Percentiles rank a stretch among this genome's conserved stretches.
These are phyloP conservation scores for Trichogramma pretiosum DNA, from an alignment of 1,140 invertebrate genomes.

Conservation along the genomic window DNA sequence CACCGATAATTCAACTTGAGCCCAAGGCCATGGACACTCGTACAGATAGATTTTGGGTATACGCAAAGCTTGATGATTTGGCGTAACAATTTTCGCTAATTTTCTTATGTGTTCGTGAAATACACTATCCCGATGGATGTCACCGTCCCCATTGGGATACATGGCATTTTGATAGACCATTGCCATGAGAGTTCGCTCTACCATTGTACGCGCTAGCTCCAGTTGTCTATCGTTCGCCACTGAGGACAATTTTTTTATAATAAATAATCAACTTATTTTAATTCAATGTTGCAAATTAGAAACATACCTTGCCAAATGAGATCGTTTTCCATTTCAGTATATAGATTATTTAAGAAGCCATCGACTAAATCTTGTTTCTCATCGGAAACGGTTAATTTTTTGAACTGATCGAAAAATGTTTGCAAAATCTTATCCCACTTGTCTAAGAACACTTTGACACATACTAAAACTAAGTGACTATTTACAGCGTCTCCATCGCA, in stretches of 20 bases:
- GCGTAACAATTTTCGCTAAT: constrained; percentile 68
- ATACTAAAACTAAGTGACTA: constrained; percentile 69
- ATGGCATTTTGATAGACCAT: constrained; percentile 86
- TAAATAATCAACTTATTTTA: not conserved
- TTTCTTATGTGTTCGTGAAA: constrained; percentile 83
- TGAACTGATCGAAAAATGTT: constrained; percentile 70
- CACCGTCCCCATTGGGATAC: constrained; percentile 95
- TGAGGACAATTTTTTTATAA: constrained; percentile 24
- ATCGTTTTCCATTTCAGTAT: constrained; percentile 58
- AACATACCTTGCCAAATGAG: constrained; percentile 59
- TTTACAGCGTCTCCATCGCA: constrained; percentile 66
- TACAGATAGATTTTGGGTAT: constrained; percentile 75
- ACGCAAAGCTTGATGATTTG: constrained; percentile 71
- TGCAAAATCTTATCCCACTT: constrained; percentile 56
- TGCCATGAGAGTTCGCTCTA: constrained; percentile 76
- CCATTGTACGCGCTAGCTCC: constrained; percentile 60
- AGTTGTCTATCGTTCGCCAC: constrained; percentile 60
- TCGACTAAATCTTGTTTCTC: constrained; percentile 71
- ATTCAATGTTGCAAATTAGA: not conserved
- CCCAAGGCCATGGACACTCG: constrained; percentile 95
- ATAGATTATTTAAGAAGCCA: constrained; percentile 51
- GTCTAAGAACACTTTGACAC: constrained; percentile 72
- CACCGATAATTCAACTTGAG: constrained; percentile 84
- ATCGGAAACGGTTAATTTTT: constrained; percentile 63
- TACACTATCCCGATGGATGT: constrained; percentile 82